phyloP scores from a whole-genome alignment of 30 jellyfish, hydroid and myxozoan species.

The Turritopsis rubra region DNA sequence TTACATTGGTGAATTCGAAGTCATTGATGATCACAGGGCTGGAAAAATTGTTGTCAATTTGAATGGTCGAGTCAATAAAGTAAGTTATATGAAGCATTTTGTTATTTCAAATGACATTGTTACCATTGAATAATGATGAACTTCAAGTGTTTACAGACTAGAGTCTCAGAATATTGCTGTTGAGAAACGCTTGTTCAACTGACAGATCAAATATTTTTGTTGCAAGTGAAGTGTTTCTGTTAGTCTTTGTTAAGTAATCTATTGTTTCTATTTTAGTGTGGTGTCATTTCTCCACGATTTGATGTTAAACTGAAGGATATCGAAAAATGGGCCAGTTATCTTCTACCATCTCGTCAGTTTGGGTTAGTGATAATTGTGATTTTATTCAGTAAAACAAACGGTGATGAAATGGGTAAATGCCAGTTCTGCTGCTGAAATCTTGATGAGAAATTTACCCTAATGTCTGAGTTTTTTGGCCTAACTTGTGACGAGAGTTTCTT shows the following conservation, averaged over 20 bases:
- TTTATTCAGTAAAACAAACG: neutral
- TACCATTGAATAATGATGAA: too few species aligned
- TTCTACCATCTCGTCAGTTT: conserved; percentile 99
- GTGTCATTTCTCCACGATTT: conserved; percentile 99
- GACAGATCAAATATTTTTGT: neutral
- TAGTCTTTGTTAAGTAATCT: too few species aligned
- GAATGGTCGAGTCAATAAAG: conserved; percentile 97
- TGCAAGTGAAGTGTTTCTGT: too few species aligned
- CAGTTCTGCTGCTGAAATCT: conserved; percentile 55
- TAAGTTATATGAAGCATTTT: too few species aligned
- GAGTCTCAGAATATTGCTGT: conserved; percentile 34
- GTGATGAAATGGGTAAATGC: conserved; percentile 52
- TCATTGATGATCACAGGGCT: conserved; percentile 98
- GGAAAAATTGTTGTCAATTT: conserved; percentile 96
- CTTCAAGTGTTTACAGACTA: conserved; percentile 37
- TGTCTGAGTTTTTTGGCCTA: neutral
- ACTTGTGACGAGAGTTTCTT: too few species aligned
- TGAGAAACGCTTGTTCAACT: conserved; percentile 30
- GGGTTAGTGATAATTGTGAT: conserved; percentile 63
- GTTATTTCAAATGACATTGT: neutral
- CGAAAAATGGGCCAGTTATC: conserved; percentile 98
- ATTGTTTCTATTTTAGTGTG: conserved; percentile 79
- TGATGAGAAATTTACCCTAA: neutral
- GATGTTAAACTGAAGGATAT: conserved; percentile 92
- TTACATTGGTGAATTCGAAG: conserved; percentile 97